Percentiles rank a stretch among this genome's conserved stretches.
Evolutionary conservation across 1,140 invertebrate species (phyloP).

Genomic region (Latrodectus geometricus): DNA sequence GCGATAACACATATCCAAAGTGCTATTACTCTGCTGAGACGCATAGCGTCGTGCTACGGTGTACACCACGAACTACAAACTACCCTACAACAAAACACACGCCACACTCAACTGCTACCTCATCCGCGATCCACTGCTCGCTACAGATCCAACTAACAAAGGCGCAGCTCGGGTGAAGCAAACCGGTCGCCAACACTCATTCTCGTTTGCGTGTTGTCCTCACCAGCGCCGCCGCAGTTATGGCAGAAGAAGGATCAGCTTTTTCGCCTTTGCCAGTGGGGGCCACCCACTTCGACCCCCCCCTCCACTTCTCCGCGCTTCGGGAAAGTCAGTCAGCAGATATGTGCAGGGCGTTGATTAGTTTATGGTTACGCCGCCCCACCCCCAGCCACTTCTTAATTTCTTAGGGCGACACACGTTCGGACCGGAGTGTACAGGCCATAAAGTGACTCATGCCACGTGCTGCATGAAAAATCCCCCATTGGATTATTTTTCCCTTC

Average conservation of each 20-base stretch:
- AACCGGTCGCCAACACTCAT: not conserved
- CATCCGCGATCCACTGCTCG: not conserved
- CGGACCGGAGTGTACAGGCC: conserved; percentile 1
- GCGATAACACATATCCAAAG: conserved; percentile 37
- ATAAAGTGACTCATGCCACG: conserved; percentile 51
- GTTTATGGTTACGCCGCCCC: conserved; percentile 25
- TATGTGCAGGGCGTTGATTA: conserved; percentile 37
- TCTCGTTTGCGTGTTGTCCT: not conserved
- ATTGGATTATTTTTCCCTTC: not conserved
- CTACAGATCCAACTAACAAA: not conserved
- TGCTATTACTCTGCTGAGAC: not conserved
- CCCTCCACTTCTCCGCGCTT: not conserved
- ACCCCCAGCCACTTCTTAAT: not conserved
- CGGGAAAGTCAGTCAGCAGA: conserved; percentile 41
- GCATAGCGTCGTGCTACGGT: not conserved
- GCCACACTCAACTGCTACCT: not conserved
- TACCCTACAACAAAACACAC: conserved; percentile 15
- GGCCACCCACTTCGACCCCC: conserved; percentile 43
- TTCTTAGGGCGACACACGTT: not conserved
- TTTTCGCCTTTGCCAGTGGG: conserved; percentile 4
- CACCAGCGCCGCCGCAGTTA: not conserved
- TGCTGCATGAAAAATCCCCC: conserved; percentile 12
- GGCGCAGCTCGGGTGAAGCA: not conserved
- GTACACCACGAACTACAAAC: not conserved
- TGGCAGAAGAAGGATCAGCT: not conserved